These are phyloP conservation scores for Leptobrachium leishanense DNA, from an alignment of 2,113 vertebrate species.

Conservation along the genomic window DNA sequence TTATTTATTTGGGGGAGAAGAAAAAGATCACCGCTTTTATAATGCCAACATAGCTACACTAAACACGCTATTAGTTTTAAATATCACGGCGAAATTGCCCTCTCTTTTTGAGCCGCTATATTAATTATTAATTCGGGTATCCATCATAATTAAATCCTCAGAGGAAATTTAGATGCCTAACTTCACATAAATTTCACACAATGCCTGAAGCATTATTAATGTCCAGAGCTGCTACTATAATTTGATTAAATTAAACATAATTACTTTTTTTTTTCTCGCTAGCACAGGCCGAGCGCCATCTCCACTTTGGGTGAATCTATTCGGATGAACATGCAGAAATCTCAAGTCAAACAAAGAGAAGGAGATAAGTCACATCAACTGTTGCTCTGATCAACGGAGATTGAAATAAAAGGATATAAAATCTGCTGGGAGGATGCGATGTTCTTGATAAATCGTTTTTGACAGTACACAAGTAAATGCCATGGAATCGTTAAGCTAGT, in stretches of 20 bases:
- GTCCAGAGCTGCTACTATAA: conserved; percentile 49
- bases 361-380: background rate
- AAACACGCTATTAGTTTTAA: conserved; percentile 19
- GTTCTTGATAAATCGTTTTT: conserved; percentile 2
- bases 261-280: conserved; percentile 27
- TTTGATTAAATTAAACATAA: conserved; percentile 56
- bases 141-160: conserved; percentile 58
- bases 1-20: background rate
- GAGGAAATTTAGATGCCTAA: conserved; percentile 52
- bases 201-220: conserved; percentile 48
- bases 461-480: conserved; percentile 31
- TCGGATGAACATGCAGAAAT: background rate
- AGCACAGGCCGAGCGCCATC: background rate
- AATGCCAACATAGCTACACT: conserved; percentile 1
- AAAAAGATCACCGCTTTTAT: background rate
- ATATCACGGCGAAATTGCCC: conserved; percentile 14
- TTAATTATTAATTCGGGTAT: conserved; percentile 51
- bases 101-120: conserved; percentile 3
- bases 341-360: background rate
- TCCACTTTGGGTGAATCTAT: conserved; percentile 17
- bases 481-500: conserved; percentile 39
- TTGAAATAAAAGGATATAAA: background rate
- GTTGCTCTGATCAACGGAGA: conserved; percentile 1
- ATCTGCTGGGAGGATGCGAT: background rate
- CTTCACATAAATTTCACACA: conserved; percentile 55